A percentile compares a stretch with the other conserved stretches of the same genome.
These are phyloP conservation scores for Oncorhynchus nerka DNA, from an alignment of 2,113 vertebrate species.

Conservation along the genomic window DNA sequence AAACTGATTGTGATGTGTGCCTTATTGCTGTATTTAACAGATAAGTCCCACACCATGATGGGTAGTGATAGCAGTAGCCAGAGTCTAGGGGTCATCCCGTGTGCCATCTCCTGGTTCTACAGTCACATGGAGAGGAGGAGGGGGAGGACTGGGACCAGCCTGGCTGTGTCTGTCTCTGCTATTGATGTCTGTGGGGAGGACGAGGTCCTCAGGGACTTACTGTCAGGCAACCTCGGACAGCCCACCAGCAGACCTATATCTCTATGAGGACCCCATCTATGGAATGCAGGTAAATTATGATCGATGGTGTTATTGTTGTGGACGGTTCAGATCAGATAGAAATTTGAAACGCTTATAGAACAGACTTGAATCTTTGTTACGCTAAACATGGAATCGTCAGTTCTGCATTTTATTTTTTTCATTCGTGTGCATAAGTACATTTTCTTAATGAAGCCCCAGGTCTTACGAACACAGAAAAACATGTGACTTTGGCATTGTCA, in stretches of 20 bases:
- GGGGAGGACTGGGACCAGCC: slow-evolving; percentile 78
- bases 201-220: slow-evolving; percentile 89
- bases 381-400: too few species aligned
- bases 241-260: slow-evolving; percentile 86
- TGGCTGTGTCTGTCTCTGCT: slow-evolving; percentile 93
- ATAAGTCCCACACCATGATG: slow-evolving; percentile 95
- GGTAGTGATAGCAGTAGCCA: slow-evolving; percentile 87
- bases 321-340: too few species aligned
- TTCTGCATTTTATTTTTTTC: too few species aligned
- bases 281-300: slow-evolving; percentile 83
- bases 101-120: slow-evolving; percentile 97
- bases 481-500: not conserved
- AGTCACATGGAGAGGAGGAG: slow-evolving; percentile 89
- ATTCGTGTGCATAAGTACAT: too few species aligned
- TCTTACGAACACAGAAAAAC: too few species aligned
- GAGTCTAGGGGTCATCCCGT: slow-evolving; percentile 90
- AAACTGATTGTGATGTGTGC: not conserved
- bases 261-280: slow-evolving; percentile 89
- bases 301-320: too few species aligned
- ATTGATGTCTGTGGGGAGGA: slow-evolving; percentile 95
- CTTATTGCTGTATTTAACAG: slow-evolving; percentile 80
- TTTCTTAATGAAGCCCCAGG: too few species aligned
- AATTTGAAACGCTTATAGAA: not conserved
- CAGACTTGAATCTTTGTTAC: not conserved
- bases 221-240: slow-evolving; percentile 83